A percentile compares a stretch with the other conserved stretches of the same genome.
These are phyloP conservation scores for Eupeodes latifasciatus DNA, from an alignment of 2,888 invertebrate species.

Conservation along the genomic window DNA sequence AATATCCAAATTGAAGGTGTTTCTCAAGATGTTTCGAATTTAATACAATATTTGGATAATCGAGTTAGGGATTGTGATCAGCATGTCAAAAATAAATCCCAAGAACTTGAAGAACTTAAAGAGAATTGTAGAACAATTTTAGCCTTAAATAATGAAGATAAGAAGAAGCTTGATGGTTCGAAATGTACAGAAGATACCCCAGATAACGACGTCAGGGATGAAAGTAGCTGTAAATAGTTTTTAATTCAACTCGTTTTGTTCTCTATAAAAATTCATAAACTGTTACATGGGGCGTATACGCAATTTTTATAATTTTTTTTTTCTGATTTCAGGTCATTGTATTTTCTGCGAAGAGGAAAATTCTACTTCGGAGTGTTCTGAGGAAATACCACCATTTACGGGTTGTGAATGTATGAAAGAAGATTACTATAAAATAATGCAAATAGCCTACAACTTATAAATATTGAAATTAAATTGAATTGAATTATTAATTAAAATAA, in stretches of 20 bases:
- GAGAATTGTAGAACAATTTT: neutral
- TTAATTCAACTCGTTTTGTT: too few species aligned
- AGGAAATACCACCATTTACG: conserved; percentile 50
- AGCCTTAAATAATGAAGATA: neutral
- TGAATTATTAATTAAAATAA: neutral
- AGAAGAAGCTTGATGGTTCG: neutral
- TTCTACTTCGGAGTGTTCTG: conserved; percentile 3
- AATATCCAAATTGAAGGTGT: neutral
- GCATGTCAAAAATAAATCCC: conserved; percentile 19
- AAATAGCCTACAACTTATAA: conserved; percentile 49
- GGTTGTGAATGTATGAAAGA: conserved; percentile 68
- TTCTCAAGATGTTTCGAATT: conserved; percentile 1
- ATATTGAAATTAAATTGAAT: neutral
- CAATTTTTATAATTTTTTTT: neutral
- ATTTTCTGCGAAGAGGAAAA: neutral
- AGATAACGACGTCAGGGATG: neutral
- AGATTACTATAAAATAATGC: conserved; percentile 62
- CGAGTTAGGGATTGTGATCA: conserved; percentile 44
- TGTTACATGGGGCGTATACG: too few species aligned
- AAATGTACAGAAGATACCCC: neutral
- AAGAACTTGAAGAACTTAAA: neutral
- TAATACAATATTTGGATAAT: conserved; percentile 34
- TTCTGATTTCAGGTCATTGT: conserved; percentile 20
- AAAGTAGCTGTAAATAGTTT: conserved; percentile 21
- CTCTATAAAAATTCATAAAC: too few species aligned